Evolutionary conservation across 2,113 vertebrate species (phyloP), one percentile per base, ranked within the genome.

Genomic region (Oreotragus oreotragus): DNA sequence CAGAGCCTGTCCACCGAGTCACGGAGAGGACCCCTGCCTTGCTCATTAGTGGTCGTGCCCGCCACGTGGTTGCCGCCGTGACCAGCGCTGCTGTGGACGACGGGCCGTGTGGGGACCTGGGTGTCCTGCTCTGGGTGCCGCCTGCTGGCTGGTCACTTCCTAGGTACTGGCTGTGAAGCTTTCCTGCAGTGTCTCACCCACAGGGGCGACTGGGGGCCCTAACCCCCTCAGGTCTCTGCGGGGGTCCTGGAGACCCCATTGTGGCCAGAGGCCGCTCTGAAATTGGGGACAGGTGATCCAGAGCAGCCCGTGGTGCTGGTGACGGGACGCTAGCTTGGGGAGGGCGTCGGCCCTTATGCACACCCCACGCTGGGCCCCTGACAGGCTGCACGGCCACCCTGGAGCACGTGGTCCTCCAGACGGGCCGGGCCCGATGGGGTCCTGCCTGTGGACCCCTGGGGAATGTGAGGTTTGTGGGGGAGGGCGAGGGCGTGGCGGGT

Each of bases 11-110:
- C 19, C 10, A 0, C 36, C 1, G 2, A 21, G 66, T 13, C 66
- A 36, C 0, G 5, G 66, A 21, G 23, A 36, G 1, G 1, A 25
- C 8, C 14, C 19, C 14, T 7, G 0, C 11, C 45, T 19, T 14
- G 30, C 23, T 47, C n/a, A 13, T 27, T 33, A 11, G 3, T 13
- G 1, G 1, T 0, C 0, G 1, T 16, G 66, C 51, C 4, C 4
- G 3, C 19, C 14, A 10, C 1, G 6, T 19, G 7, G 58, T 12
- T 23, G 9, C 64, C 2, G 1, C 55, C 2, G 13, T 3, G 36
- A 28, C 2, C 6, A 3, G 13, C 1, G 11, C 15, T 39, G 57
- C 51, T 33, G 11, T 10, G 64, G 39, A 7, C 7, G 23, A 7
- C 3, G 1, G 39, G 36, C 45, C 1, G 7, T 36, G 30, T n/a